Evolutionary conservation across 2,113 vertebrate genomes (phyloP).

Genomic region (Saguinus midas): DNA sequence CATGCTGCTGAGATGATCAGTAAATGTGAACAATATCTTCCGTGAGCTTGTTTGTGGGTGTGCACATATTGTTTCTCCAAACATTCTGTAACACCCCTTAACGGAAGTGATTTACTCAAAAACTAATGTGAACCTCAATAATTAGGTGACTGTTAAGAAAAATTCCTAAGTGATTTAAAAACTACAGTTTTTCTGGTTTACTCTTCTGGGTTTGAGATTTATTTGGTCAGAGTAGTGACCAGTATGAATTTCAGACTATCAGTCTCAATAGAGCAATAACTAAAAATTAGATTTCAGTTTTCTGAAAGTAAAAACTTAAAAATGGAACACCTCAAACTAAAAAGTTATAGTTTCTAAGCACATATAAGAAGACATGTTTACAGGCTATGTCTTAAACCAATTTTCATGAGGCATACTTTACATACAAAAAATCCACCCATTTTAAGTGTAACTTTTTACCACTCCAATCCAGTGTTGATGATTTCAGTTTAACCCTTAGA

Average conservation of each 20-base stretch:
- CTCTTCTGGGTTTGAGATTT: neutral
- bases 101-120: neutral
- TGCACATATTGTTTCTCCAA: neutral
- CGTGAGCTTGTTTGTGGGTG: neutral
- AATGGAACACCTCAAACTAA: too few species aligned
- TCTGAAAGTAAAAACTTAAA: neutral
- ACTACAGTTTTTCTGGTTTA: neutral
- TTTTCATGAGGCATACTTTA: neutral
- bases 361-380: neutral
- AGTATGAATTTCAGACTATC: neutral
- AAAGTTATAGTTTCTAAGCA: neutral
- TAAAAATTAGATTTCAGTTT: neutral
- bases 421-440: neutral
- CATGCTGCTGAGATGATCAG: neutral
- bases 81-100: neutral
- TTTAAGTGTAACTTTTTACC: neutral
- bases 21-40: neutral
- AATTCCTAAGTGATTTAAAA: neutral
- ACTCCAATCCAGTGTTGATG: neutral
- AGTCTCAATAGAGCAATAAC: neutral
- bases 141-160: neutral
- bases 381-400: neutral
- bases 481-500: neutral
- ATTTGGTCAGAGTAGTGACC: neutral
- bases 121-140: neutral